phyloP scores from a whole-genome alignment of 2,113 vertebrate genomes.

The Clarias magur region DNA sequence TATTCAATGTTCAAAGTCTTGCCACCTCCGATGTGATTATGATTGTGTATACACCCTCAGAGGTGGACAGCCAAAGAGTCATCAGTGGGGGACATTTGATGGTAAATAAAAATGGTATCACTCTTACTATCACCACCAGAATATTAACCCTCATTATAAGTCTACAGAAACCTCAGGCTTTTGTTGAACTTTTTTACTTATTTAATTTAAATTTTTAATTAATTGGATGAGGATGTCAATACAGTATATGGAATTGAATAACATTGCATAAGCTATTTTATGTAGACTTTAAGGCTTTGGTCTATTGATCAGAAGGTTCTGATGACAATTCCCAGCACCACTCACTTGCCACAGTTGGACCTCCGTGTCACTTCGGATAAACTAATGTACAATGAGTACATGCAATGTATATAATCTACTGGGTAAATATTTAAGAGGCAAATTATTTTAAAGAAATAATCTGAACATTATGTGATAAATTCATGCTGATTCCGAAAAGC shows the following conservation, averaged over 20 bases:
- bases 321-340: not conserved
- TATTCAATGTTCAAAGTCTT: not conserved
- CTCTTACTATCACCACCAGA: not conserved
- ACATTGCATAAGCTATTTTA: not conserved
- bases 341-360: not conserved
- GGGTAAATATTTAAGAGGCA: not conserved
- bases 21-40: not conserved
- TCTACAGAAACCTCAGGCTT: not conserved
- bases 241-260: not conserved
- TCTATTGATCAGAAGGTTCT: not conserved
- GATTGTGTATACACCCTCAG: not conserved
- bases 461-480: not conserved
- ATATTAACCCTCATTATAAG: not conserved
- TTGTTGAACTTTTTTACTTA: not conserved
- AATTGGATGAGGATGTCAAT: not conserved
- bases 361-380: not conserved
- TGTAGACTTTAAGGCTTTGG: not conserved
- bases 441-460: not conserved
- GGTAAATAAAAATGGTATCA: not conserved
- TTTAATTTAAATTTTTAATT: not conserved
- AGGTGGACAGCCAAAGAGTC: not conserved
- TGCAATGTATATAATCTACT: not conserved
- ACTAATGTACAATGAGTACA: not conserved
- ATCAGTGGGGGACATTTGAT: not conserved
- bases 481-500: not conserved